Base-by-base conservation (phyloP, 2,888 invertebrate species). In the Ypsolopha sequella region DNA sequence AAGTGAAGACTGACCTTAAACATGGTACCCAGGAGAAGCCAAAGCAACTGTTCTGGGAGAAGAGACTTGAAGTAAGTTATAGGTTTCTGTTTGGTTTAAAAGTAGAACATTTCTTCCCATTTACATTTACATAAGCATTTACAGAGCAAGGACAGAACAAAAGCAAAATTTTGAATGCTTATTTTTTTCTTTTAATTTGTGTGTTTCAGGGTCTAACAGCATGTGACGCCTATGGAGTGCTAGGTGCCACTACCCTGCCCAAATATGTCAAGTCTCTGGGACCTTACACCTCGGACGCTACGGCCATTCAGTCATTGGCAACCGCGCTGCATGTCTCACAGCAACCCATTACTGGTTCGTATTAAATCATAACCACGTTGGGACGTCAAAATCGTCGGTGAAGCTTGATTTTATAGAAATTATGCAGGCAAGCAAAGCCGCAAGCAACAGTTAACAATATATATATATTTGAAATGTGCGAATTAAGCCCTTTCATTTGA, bases 11-110 rank as follows among this genome's bases (percentile, higher is more conserved):
- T 6, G 97, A 98, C 66, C 89, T 95, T 59, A 98, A 98, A 78
- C 95, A 96, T 78, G 96, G 95, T 35, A 92, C 92, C 53, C 96
- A 95, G 76, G 97, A 97, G 66, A 96, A 96, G 78, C 96, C 96
- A 4, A 96, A 95, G 67, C 96, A 96, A 76, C 88, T 94, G 52
- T 91, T 95, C 65, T 93, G 95, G 95, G 95, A 95, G 68, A 95
- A 95, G 70, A 88, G 95, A 56, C 76, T 93, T 51, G 89, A 90
- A 70, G 87, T 86, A n/a, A 44, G 33, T 24, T 24, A 4, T 24
- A 24, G 2, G 24, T 24, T 4, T 3, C 46, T 46, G 33, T 10
- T 13, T n/a, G 11, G 34, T 36, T 36, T 36, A n/a, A 7, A 10
- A 11, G 10, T 10, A 41, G n/a, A 44, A 51, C n/a, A n/a, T 33